phyloP scores from a whole-genome alignment of 2,888 invertebrate species.

The Drosophila picticornis region DNA sequence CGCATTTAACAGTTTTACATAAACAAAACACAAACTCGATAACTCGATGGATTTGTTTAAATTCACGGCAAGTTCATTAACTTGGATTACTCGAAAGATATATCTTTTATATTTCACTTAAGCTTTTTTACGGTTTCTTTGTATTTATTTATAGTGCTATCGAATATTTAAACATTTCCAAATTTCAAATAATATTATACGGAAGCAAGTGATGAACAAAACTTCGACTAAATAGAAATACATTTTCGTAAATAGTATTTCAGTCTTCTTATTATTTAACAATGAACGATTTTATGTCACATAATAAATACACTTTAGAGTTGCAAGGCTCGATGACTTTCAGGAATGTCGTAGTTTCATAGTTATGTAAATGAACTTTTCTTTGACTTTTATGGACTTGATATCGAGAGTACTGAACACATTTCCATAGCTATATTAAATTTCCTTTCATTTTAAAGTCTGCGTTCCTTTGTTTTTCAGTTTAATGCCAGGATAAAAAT shows the following conservation, averaged over 20 bases:
- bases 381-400: not conserved
- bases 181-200: not conserved
- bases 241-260: not conserved
- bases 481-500: not conserved
- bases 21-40: conserved; percentile 49
- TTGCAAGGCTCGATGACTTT: not conserved
- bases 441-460: not conserved
- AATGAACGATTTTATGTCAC: not conserved
- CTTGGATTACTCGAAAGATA: conserved; percentile 1
- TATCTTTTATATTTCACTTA: not conserved
- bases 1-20: conserved; percentile 62
- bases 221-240: not conserved
- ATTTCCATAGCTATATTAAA: not conserved
- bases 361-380: not conserved
- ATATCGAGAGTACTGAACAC: too few species aligned
- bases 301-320: not conserved
- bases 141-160: not conserved
- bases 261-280: not conserved
- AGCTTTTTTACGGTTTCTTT: not conserved
- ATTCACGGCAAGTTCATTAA: conserved; percentile 29
- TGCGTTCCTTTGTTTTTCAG: not conserved
- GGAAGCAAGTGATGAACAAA: not conserved
- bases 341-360: not conserved
- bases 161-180: not conserved
- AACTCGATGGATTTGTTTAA: conserved; percentile 38